These are phyloP conservation scores for Araneus ventricosus DNA, from an alignment of 1,140 invertebrate species.

Conservation along the genomic window DNA sequence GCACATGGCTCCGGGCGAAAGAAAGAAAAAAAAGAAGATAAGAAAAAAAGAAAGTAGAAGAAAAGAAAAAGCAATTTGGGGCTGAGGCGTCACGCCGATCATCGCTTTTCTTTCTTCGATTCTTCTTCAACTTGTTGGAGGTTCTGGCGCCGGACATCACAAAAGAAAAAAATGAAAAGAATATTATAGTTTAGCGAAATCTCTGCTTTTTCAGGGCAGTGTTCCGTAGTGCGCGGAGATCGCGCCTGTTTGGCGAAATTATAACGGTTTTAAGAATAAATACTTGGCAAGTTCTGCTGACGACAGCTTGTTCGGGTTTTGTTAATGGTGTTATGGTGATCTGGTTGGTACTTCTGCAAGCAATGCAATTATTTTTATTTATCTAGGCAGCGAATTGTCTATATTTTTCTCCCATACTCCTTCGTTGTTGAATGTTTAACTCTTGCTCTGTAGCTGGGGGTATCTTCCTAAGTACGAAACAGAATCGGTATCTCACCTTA, in stretches of 20 bases:
- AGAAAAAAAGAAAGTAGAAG: slow-evolving; percentile 16
- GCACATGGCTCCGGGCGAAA: slow-evolving; percentile 57
- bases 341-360: neutral
- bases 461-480: neutral
- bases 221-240: neutral
- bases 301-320: neutral
- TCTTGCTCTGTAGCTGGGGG: too few species aligned
- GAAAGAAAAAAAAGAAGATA: slow-evolving; percentile 32
- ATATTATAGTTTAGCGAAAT: slow-evolving; percentile 12
- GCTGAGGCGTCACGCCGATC: slow-evolving; percentile 71
- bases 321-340: neutral
- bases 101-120: slow-evolving; percentile 72
- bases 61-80: slow-evolving; percentile 68
- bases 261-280: neutral
- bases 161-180: neutral
- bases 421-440: neutral
- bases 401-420: neutral
- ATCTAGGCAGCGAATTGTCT: too few species aligned
- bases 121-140: slow-evolving; percentile 67
- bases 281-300: neutral
- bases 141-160: slow-evolving; percentile 66
- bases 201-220: neutral
- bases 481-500: neutral
- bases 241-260: neutral
- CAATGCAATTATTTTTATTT: neutral